Evolutionary conservation across 2,797 vertebrate species (phyloP), one percentile per base, ranked within the genome.

Genomic region (Pygocentrus nattereri): DNA sequence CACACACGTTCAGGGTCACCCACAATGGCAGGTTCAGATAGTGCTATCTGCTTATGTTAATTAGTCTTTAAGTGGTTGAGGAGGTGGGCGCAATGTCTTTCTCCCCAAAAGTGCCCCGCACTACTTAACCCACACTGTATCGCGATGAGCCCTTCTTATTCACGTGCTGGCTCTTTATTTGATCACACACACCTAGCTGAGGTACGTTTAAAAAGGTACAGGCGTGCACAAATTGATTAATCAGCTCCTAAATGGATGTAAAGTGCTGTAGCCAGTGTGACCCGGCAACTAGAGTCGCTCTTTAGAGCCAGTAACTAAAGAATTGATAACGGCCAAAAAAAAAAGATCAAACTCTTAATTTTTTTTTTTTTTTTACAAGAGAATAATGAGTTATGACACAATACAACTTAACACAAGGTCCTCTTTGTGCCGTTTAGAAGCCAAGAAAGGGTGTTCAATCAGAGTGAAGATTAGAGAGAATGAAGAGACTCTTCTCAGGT

Each of bases 31-130:
- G 82, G 89, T 92, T 82, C 90, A 89, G 93, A 94, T 94, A 94
- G 92, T 80, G 81, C 92, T 94, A 94, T 95, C 94, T 94, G 91
- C 92, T 92, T 93, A 95, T 94, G 94, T 94, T 95, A 94, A 95
- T 95, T 91, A 91, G 86, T 89, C 84, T 91, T 93, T 94, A 94
- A 95, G 94, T 93, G 93, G 93, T 93, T 94, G 88, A 85, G 91
- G 90, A 84, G 85, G 85, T 87, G 88, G 82, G 82, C 76, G 83
- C 86, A 81, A 89, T 78, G 90, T 88, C 82, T 87, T 92, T 85
- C 89, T 90, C 92, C 92, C 90, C 88, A 93, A 94, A 94, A 92
- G 91, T 68, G 89, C 89, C 79, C 88, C 87, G 18, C 89, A 89
- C 91, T 91, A 93, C 93, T 95, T 95, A 94, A 95, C 94, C 94